phyloP scores from a whole-genome alignment of 2,113 vertebrate genomes.

The Psettodes erumei region DNA sequence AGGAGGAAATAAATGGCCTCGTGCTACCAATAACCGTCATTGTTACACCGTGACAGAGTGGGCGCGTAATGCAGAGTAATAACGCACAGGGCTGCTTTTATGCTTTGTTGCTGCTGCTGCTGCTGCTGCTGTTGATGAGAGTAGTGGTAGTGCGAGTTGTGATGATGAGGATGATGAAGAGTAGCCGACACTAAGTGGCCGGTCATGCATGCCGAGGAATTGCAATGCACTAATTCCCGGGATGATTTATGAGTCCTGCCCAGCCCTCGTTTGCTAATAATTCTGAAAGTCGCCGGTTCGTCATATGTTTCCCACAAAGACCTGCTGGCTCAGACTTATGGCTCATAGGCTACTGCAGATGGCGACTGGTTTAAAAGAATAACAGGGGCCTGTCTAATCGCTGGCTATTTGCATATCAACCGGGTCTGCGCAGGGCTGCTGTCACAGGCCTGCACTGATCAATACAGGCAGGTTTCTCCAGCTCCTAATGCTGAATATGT shows the following conservation, averaged over 20 bases:
- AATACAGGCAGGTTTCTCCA: constrained; percentile 11
- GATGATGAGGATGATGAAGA: constrained; percentile 47
- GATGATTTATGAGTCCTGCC: constrained; percentile 46
- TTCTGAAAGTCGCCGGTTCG: constrained; percentile 40
- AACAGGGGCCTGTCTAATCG: constrained; percentile 29
- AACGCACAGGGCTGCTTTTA: constrained; percentile 21
- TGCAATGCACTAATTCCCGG: constrained; percentile 41
- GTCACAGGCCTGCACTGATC: constrained; percentile 28
- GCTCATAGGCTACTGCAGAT: constrained; percentile 51
- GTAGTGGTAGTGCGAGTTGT: constrained; percentile 9
- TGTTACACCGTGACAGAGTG: constrained; percentile 41
- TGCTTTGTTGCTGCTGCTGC: constrained; percentile 21
- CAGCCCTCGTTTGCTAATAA: constrained; percentile 43
- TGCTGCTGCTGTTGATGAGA: constrained; percentile 4
- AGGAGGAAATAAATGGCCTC: constrained; percentile 48
- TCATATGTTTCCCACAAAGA: constrained; percentile 58
- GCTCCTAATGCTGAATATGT: not conserved
- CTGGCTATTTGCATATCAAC: constrained; percentile 56
- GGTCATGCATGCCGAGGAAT: constrained; percentile 38
- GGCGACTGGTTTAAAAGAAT: constrained; percentile 32
- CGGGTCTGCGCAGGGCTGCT: constrained; percentile 23
- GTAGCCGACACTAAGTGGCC: constrained; percentile 15
- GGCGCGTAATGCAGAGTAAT: constrained; percentile 43
- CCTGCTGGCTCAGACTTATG: constrained; percentile 56
- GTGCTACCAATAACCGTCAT: constrained; percentile 46